Conservation (phyloP, 2,888 invertebrate genomes). For the Andrena bicolor region DNA sequence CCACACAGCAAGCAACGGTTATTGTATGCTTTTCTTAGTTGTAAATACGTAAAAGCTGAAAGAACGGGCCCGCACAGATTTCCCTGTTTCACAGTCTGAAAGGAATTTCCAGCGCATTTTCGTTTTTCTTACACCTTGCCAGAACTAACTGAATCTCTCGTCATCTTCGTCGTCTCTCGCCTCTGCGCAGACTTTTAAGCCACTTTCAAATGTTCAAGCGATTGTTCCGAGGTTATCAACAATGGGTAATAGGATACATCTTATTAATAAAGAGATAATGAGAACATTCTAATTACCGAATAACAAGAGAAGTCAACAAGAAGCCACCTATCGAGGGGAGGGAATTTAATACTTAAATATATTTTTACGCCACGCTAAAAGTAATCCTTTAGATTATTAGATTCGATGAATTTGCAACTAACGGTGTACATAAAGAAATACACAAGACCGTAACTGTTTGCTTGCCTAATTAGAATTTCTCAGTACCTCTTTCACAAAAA, state of each 20-base stretch:
- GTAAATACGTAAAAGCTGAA: slow-evolving; percentile 38
- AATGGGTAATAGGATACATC: slow-evolving; percentile 43
- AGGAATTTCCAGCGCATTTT: slow-evolving; percentile 24
- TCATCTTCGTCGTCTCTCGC: slow-evolving; percentile 11
- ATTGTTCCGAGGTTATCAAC: slow-evolving; percentile 54
- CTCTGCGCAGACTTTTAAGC: slow-evolving; percentile 54
- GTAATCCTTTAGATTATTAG: neutral
- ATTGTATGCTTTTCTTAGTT: slow-evolving; percentile 39
- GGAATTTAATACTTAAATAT: slow-evolving; percentile 12
- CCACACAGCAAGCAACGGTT: slow-evolving; percentile 52
- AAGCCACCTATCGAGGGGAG: neutral
- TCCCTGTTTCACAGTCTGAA: slow-evolving; percentile 39
- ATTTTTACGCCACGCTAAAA: neutral
- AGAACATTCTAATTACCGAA: slow-evolving; percentile 50
- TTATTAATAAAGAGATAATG: slow-evolving; percentile 50
- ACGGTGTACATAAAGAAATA: neutral
- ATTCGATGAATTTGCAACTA: slow-evolving; percentile 8
- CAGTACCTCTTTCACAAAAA: slow-evolving; percentile 45
- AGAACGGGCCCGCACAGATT: slow-evolving; percentile 33
- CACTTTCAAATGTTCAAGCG: slow-evolving; percentile 67
- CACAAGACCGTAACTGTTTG: neutral
- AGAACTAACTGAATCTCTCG: slow-evolving; percentile 2
- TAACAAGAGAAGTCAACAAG: slow-evolving; percentile 16
- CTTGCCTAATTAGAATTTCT: slow-evolving; percentile 41
- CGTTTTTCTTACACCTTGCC: slow-evolving; percentile 3